phyloP scores from a whole-genome alignment of 2,797 vertebrate genomes.

The Anabas testudineus region DNA sequence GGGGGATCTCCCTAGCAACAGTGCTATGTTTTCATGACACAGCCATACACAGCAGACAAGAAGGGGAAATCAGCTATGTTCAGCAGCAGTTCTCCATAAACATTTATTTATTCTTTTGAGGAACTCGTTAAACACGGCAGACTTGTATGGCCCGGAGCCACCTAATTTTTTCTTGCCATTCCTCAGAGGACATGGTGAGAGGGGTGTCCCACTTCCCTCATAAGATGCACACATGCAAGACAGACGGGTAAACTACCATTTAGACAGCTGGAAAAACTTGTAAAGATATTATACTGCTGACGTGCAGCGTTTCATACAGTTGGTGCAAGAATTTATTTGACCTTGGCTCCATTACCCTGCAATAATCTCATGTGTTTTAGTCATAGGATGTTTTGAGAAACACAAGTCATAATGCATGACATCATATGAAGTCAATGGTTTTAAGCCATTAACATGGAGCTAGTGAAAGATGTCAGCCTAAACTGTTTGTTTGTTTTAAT shows the following conservation, averaged over 20 bases:
- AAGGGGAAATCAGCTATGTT: conserved; percentile 37
- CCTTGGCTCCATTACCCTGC: not conserved
- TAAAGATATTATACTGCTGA: conserved; percentile 20
- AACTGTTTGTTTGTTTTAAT: not conserved
- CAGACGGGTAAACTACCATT: conserved; percentile 31
- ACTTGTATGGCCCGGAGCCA: conserved; percentile 44
- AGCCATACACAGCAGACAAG: conserved; percentile 10
- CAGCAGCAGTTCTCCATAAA: conserved; percentile 60
- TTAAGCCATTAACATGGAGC: not conserved
- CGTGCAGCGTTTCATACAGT: conserved; percentile 11
- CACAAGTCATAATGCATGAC: conserved; percentile 18
- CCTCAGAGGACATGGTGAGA: conserved; percentile 27
- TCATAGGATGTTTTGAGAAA: not conserved
- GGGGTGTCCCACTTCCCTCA: conserved; percentile 48
- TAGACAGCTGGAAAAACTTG: conserved; percentile 20
- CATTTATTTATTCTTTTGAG: conserved; percentile 66
- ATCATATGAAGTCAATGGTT: conserved; percentile 10
- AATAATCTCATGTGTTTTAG: not conserved
- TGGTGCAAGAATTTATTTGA: not conserved
- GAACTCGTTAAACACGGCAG: conserved; percentile 65
- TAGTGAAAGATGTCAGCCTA: not conserved
- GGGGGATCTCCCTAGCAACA: conserved; percentile 64
- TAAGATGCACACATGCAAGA: conserved; percentile 39
- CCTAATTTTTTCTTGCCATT: conserved; percentile 62
- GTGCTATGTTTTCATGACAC: conserved; percentile 49